These are phyloP conservation scores for Euphonia xanthogaster DNA, from an alignment of 2,797 vertebrate genomes.

Conservation along the genomic window DNA sequence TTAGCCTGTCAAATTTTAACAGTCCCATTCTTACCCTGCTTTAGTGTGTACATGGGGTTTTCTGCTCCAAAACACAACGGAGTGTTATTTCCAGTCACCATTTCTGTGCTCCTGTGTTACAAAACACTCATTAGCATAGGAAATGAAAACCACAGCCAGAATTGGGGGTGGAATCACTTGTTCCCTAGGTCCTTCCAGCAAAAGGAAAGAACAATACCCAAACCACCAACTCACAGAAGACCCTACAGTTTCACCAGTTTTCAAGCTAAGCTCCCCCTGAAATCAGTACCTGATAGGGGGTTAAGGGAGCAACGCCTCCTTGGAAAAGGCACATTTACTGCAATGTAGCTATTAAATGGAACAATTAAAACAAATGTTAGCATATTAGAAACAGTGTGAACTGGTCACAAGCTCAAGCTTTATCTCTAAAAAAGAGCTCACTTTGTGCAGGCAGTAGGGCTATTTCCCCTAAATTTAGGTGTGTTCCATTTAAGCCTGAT, in stretches of 20 bases:
- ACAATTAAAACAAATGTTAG: neutral
- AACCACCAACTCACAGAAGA: neutral
- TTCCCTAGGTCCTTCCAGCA: neutral
- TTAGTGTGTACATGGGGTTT: neutral
- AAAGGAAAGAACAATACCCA: neutral
- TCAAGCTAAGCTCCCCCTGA: neutral
- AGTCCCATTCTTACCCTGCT: neutral
- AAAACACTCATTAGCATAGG: neutral
- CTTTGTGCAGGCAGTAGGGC: neutral
- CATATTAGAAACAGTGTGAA: neutral
- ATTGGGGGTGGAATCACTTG: neutral
- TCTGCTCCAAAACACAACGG: neutral
- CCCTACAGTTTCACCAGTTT: neutral
- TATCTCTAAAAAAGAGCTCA: neutral
- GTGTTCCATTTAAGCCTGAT: neutral
- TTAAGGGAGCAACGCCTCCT: neutral
- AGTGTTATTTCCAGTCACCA: neutral
- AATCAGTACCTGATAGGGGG: neutral
- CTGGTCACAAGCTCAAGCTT: neutral
- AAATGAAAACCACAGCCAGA: neutral
- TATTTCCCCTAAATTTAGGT: neutral
- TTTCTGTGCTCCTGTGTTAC: neutral
- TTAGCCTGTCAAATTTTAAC: neutral
- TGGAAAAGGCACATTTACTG: neutral
- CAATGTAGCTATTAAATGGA: neutral